Evolutionary conservation across 64 coral and sea anemone genomes (phyloP).

Genomic region (Pocillopora verrucosa): DNA sequence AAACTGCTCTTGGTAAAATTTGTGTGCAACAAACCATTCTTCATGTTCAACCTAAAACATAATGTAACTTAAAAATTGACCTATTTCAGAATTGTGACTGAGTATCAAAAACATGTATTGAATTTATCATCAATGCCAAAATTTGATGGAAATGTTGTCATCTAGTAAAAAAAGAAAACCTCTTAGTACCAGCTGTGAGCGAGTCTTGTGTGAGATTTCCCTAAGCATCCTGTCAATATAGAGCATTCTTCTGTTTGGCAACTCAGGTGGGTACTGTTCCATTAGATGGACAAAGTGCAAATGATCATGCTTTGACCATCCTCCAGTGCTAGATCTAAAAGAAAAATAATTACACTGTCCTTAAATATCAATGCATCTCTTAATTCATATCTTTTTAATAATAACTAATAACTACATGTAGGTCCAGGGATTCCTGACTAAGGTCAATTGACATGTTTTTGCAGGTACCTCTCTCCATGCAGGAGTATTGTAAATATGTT

Average conservation of each 20-base stretch:
- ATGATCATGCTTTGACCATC: conserved; percentile 86
- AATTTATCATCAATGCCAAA: neutral
- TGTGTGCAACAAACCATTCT: conserved; percentile 78
- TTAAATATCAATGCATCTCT: no score
- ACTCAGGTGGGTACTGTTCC: conserved; percentile 88
- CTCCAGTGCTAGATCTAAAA: conserved; percentile 60
- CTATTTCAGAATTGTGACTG: neutral
- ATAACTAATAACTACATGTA: no score
- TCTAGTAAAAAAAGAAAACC: neutral
- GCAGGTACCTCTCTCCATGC: no score
- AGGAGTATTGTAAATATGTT: no score
- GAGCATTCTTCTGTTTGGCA: conserved; percentile 81
- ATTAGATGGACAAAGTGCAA: conserved; percentile 84
- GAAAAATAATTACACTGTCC: no score
- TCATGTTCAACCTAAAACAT: conserved; percentile 91
- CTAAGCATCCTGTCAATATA: conserved; percentile 96
- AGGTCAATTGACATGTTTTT: no score
- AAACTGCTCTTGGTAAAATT: conserved; percentile 81
- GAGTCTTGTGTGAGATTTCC: conserved; percentile 84
- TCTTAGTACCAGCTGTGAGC: conserved; percentile 59
- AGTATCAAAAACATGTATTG: neutral
- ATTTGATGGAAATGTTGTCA: neutral
- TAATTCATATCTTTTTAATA: no score
- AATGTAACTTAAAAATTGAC: neutral
- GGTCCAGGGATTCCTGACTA: no score